Evolutionary conservation across 1,140 invertebrate species (phyloP).

Genomic region (Matsumurasca onukii): DNA sequence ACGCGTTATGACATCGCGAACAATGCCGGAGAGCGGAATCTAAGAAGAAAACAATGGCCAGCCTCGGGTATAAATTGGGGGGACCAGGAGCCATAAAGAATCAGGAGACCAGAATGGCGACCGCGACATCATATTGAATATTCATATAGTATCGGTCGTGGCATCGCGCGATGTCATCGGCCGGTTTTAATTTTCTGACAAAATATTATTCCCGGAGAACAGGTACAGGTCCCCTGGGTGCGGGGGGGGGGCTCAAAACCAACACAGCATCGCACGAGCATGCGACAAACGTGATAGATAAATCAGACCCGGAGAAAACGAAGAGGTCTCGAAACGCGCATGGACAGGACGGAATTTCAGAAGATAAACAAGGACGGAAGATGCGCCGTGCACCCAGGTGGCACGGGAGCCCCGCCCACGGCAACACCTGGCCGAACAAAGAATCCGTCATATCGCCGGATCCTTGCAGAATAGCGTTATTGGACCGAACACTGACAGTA

Average conservation of each 20-base stretch:
- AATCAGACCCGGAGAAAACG: slow-evolving; percentile 3
- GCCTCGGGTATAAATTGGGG: slow-evolving; percentile 20
- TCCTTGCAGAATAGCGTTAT: slow-evolving; percentile 1
- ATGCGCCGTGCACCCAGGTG: neutral
- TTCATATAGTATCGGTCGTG: slow-evolving; percentile 1
- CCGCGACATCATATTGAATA: neutral
- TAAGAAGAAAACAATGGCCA: neutral
- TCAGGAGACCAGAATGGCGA: neutral
- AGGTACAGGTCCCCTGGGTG: neutral
- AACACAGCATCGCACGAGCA: neutral
- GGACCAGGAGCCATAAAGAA: slow-evolving; percentile 13
- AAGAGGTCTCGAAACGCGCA: neutral
- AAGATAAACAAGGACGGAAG: slow-evolving; percentile 27
- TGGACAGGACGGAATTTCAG: slow-evolving; percentile 27
- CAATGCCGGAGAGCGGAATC: neutral
- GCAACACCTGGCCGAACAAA: slow-evolving; percentile 18
- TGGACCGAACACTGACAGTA: neutral
- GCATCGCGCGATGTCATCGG: neutral
- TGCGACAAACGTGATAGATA: slow-evolving; percentile 19
- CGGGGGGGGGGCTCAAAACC: neutral
- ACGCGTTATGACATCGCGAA: slow-evolving; percentile 12
- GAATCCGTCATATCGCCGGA: neutral
- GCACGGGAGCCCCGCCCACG: neutral
- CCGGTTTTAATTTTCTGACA: slow-evolving; percentile 29
- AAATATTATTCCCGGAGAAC: slow-evolving; percentile 23